Evolutionary conservation across 2,797 vertebrate genomes (phyloP).

Genomic region (Danio choprae): DNA sequence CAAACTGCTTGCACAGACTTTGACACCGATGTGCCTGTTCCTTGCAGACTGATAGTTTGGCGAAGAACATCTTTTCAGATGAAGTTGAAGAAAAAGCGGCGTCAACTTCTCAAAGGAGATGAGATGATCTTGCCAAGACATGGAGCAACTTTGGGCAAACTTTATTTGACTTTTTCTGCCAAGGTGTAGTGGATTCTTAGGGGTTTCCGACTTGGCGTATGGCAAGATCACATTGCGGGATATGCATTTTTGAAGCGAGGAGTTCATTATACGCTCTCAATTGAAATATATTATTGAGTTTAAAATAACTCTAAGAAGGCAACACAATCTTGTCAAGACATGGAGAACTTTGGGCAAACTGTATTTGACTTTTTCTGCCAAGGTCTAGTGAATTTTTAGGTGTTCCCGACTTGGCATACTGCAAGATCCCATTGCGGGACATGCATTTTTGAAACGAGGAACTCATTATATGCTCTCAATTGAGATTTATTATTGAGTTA

Average conservation of each 20-base stretch:
- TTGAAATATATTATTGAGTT: too few relatives aligned
- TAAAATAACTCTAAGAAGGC: neutral
- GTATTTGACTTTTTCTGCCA: too few relatives aligned
- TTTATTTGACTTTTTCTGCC: too few relatives aligned
- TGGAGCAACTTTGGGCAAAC: too few relatives aligned
- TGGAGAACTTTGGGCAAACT: too few relatives aligned
- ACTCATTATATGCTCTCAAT: too few relatives aligned
- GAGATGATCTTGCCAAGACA: neutral
- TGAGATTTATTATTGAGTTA: too few relatives aligned
- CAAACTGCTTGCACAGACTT: conserved; percentile 72
- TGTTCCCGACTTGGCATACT: neutral
- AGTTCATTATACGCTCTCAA: neutral
- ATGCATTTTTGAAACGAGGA: too few relatives aligned
- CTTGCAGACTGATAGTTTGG: conserved; percentile 52
- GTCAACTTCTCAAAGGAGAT: neutral
- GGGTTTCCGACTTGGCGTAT: neutral
- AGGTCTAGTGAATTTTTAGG: neutral
- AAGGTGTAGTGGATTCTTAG: neutral
- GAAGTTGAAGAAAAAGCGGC: neutral
- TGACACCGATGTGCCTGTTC: conserved; percentile 68
- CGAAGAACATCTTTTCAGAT: conserved; percentile 20
- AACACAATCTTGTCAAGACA: neutral
- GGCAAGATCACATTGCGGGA: neutral
- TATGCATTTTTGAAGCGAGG: conserved; percentile 13
- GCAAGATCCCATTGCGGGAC: neutral